Percentiles rank a stretch among this genome's conserved stretches.
Evolutionary conservation across 2,888 invertebrate species (phyloP).

Genomic region (Pristionchus maxplancki): DNA sequence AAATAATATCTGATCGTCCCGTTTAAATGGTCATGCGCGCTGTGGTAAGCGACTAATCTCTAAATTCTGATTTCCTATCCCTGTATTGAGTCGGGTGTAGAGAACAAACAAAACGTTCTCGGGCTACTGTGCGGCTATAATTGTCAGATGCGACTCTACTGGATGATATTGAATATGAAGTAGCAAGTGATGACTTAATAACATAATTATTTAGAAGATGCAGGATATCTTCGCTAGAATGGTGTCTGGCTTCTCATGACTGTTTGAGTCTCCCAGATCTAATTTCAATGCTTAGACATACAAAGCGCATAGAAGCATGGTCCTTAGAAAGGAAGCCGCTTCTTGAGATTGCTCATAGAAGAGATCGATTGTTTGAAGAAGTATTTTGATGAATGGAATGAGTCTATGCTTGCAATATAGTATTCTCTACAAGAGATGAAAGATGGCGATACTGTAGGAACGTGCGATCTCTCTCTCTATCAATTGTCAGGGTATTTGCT

Average conservation of each 20-base stretch:
- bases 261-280: background rate
- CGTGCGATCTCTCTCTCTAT: background rate
- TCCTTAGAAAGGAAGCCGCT: background rate
- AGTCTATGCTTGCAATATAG: background rate
- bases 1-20: too few species aligned
- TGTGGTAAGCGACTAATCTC: too few species aligned
- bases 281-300: background rate
- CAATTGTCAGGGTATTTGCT: background rate
- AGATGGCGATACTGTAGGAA: background rate
- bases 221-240: too few species aligned
- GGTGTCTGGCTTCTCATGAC: too few species aligned
- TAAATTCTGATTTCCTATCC: too few species aligned
- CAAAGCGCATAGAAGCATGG: background rate
- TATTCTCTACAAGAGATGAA: background rate
- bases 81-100: too few species aligned
- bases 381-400: background rate
- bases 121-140: too few species aligned
- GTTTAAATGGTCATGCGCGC: too few species aligned
- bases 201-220: too few species aligned
- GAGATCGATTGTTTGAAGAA: background rate
- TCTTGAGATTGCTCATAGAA: background rate
- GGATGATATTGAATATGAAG: too few species aligned
- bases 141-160: too few species aligned
- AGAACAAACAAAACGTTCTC: too few species aligned
- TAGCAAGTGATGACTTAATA: background rate